phyloP scores from a whole-genome alignment of 2,113 vertebrate species.

The Saccopteryx bilineata region DNA sequence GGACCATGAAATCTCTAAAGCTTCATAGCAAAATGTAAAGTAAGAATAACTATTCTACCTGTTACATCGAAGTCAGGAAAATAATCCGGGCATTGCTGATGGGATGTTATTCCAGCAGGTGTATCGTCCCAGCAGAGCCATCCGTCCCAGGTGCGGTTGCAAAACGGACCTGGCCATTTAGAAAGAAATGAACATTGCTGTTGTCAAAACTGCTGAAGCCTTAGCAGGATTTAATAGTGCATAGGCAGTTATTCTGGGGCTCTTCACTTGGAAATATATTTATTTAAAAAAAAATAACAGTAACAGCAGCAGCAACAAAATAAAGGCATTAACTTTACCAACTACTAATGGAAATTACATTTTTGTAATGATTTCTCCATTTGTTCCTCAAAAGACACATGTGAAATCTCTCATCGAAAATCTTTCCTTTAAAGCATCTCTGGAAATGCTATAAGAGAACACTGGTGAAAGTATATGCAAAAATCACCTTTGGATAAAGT shows the following conservation, averaged over 20 bases:
- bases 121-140: slow-evolving; percentile 97
- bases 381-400: slow-evolving; percentile 44
- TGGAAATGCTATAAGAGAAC: not conserved
- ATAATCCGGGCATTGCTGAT: slow-evolving; percentile 94
- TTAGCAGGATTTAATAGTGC: not conserved
- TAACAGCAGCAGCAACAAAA: not conserved
- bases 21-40: slow-evolving; percentile 1
- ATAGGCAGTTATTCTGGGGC: not conserved
- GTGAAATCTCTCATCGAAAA: not conserved
- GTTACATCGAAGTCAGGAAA: slow-evolving; percentile 96
- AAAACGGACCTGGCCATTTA: slow-evolving; percentile 89
- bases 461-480: not conserved
- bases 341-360: not conserved
- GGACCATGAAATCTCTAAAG: not conserved
- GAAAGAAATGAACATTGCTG: not conserved
- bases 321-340: not conserved
- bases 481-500: not conserved
- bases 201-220: not conserved
- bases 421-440: not conserved
- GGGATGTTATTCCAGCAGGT: slow-evolving; percentile 89
- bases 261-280: not conserved
- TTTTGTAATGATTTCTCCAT: slow-evolving; percentile 6
- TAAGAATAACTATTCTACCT: slow-evolving; percentile 87
- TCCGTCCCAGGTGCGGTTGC: slow-evolving; percentile 95
- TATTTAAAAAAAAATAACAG: not conserved